Evolutionary conservation across 2,113 vertebrate species (phyloP).

Genomic region (Oncorhynchus mykiss): DNA sequence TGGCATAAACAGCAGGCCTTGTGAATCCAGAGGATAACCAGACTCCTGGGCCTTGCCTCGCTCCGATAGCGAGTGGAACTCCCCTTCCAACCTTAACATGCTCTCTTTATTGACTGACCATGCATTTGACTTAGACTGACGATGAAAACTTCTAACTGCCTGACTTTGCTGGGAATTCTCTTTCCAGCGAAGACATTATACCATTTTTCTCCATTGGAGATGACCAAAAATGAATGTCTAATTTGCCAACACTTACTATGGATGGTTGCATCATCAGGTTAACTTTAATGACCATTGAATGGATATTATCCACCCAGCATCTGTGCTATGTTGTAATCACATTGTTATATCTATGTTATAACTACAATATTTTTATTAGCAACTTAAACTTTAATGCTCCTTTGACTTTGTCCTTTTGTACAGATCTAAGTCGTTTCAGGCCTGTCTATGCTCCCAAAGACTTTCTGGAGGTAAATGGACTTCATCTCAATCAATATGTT

Average conservation of each 20-base stretch:
- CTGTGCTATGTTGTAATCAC: too few species aligned
- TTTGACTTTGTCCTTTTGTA: constrained; percentile 30
- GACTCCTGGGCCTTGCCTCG: constrained; percentile 43
- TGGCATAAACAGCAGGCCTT: constrained; percentile 63
- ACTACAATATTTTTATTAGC: neutral
- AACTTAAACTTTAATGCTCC: neutral
- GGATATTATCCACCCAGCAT: too few species aligned
- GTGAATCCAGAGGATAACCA: constrained; percentile 63
- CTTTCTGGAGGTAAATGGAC: constrained; percentile 88
- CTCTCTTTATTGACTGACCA: constrained; percentile 15
- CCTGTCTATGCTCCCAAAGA: constrained; percentile 98
- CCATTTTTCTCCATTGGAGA: too few species aligned
- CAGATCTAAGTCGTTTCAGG: constrained; percentile 90
- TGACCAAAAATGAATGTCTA: too few species aligned
- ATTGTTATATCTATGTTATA: too few species aligned
- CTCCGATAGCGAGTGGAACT: constrained; percentile 41
- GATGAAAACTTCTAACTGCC: constrained; percentile 19
- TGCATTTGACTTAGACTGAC: too few species aligned
- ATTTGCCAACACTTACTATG: too few species aligned
- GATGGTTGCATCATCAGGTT: too few species aligned
- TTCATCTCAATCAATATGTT: neutral
- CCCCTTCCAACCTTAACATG: neutral
- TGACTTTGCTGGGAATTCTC: neutral
- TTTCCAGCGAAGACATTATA: neutral
- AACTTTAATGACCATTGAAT: too few species aligned